Base-by-base conservation (phyloP, 2,797 vertebrate species). In the Sebastes diaconus region DNA sequence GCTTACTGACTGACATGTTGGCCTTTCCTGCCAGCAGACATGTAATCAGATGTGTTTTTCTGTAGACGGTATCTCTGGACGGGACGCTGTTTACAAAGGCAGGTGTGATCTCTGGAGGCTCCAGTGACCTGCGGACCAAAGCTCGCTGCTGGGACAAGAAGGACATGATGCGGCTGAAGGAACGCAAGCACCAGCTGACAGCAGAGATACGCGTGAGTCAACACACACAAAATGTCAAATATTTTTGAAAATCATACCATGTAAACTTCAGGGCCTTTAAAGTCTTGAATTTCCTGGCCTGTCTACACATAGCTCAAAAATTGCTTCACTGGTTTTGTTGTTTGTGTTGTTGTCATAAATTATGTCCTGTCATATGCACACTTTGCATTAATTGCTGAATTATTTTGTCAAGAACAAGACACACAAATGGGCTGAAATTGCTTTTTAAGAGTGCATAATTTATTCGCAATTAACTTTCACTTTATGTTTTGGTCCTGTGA, bases 81-180 rank as follows among this genome's bases (percentile, higher is more conserved):
- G 99, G 99, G 84, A 99, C 98, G 39, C 89, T 99, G 72, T 99
- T 99, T 93, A 89, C 96, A 63, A 98, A 97, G 88, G 99, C 98
- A 12, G 99, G 99, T 13, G 95, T 97, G 70, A 98, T 99, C 81
- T 99, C 98, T 52, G 98, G 99, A 89, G 99, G 99, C 22, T 97
- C 97, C 74, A 96, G 94, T 84, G 93, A 97, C 85, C 94, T 99
- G 88, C 96, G 94, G 81, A 91, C 79, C 84, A 99, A 97, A 94
- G 98, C 98, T 77, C 96, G 91, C 58, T 92, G 87, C 89, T 99
- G 99, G 99, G 97, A 99, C 32, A 97, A 98, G 30, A 98, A 97
- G 84, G 96, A 96, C n/a, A 77, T 99, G 0, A 94, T 54, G 59
- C 89, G 79, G 60, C 93, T 99, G 82, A 98, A 95, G 84, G 97